These are phyloP conservation scores for Tenthredo distinguenda DNA, from an alignment of 2,888 invertebrate genomes.

Conservation along the genomic window DNA sequence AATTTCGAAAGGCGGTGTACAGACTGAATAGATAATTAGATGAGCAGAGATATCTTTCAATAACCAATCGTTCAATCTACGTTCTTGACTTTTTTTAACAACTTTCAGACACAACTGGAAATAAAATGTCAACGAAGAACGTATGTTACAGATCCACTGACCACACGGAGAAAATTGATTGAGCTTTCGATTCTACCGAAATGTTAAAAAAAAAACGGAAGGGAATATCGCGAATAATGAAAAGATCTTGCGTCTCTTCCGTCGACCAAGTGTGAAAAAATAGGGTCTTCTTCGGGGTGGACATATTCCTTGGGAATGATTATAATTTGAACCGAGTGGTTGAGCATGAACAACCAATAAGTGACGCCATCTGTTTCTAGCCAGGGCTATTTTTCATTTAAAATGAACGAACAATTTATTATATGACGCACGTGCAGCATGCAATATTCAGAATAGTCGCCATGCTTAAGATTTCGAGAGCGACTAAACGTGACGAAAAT, in stretches of 20 bases:
- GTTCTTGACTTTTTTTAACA: background rate
- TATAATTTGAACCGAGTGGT: background rate
- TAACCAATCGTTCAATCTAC: background rate
- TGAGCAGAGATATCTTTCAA: background rate
- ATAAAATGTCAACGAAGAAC: background rate
- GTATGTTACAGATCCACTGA: background rate
- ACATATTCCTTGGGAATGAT: background rate
- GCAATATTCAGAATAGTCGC: conserved; percentile 1
- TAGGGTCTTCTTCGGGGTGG: background rate
- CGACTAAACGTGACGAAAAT: conserved; percentile 16
- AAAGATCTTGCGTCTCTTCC: background rate
- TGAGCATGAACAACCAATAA: background rate
- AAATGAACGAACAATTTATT: conserved; percentile 27
- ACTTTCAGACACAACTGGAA: background rate
- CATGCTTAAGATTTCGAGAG: background rate
- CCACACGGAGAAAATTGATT: background rate
- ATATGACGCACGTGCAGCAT: background rate
- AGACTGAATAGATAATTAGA: background rate
- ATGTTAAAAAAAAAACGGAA: background rate
- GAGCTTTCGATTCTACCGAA: background rate
- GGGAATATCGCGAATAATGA: background rate
- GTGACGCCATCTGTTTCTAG: conserved; percentile 15
- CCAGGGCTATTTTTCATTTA: conserved; percentile 1
- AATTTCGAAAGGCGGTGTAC: background rate
- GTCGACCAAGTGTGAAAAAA: background rate